These are phyloP conservation scores for Virgularia gustaviana DNA, from an alignment of 92 coral and sea anemone genomes.

Conservation along the genomic window DNA sequence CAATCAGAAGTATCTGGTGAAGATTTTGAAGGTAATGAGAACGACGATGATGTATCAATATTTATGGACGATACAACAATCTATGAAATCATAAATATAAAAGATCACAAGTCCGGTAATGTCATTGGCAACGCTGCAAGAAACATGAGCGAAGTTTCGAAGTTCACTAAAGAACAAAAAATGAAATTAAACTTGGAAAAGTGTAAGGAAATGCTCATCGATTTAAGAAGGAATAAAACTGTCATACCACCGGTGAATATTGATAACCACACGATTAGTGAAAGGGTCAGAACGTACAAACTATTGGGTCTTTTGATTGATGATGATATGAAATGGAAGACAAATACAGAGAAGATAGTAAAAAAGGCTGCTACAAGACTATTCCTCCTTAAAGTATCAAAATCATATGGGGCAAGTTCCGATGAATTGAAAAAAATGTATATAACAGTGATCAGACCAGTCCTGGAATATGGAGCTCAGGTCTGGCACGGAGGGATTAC, in stretches of 20 bases:
- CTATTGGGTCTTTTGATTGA: too few species aligned
- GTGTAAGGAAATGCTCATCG: constrained; percentile 10
- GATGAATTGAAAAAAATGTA: background rate
- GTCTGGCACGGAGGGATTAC: background rate
- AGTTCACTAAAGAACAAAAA: constrained; percentile 8
- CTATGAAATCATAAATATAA: background rate
- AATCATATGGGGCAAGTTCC: background rate
- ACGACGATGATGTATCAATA: background rate
- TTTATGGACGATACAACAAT: too few species aligned
- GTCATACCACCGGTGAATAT: background rate
- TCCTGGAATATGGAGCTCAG: too few species aligned
- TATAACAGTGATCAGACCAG: background rate
- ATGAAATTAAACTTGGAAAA: constrained; percentile 2
- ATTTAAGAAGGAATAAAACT: background rate
- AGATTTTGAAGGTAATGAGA: background rate
- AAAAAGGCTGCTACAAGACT: background rate
- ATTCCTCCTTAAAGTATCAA: background rate
- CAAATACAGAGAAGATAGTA: too few species aligned
- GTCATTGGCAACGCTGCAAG: background rate
- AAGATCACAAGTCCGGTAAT: background rate
- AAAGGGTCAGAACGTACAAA: too few species aligned
- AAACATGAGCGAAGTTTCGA: background rate
- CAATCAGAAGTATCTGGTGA: background rate
- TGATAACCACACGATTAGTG: background rate
- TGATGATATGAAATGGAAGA: too few species aligned